Base-by-base conservation (phyloP, 2,113 vertebrate species). In the Glaucomys volans region DNA sequence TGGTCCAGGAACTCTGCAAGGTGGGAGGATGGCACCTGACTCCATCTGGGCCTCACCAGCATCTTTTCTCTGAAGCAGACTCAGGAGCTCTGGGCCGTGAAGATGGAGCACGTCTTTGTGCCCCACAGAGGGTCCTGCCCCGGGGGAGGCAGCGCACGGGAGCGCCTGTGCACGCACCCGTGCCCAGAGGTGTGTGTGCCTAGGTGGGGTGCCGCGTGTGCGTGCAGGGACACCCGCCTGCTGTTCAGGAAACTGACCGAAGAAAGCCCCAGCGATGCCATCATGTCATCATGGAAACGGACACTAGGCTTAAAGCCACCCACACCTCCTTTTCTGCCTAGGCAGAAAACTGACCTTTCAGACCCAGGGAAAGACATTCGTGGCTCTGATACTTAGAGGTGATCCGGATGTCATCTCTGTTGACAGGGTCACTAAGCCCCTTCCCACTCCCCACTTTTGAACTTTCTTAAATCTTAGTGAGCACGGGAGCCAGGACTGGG, bases 241-340 rank as follows among this genome's bases (percentile, higher is more conserved):
- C 97, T 80, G 95, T 40, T 6, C 82, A 67, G 85, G 96, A 98
- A 96, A 98, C 98, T 98, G 93, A 97, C 98, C 96, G 59, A 98
- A 98, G 98, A 59, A 97, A 91, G 98, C 97, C 98, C 97, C 86
- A 95, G 96, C 86, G 62, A 94, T 97, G 97, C 91, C 44, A 32
- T 98, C 97, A 76, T 1, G 1, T 99, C 97, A 86, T 98, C 97
- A 86, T 97, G 97, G 98, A 97, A 98, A 98, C 98, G 87, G 96
- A 96, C 95, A 90, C 81, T 96, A 96, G 59, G 79, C 77, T 97
- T 89, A 37, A 94, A 95, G 94, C 91, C 97, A 67, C 50, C 44
- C 84, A 72, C 44, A 32, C 79, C 96, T 62, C 0, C 1, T 17
- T 94, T 66, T 2, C 66, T 94, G 44, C 87, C 28, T 52, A 42